A percentile compares a stretch with the other conserved stretches of the same genome.
These are phyloP conservation scores for Gambelia wislizenii DNA, from an alignment of 2,797 vertebrate genomes.

Conservation along the genomic window DNA sequence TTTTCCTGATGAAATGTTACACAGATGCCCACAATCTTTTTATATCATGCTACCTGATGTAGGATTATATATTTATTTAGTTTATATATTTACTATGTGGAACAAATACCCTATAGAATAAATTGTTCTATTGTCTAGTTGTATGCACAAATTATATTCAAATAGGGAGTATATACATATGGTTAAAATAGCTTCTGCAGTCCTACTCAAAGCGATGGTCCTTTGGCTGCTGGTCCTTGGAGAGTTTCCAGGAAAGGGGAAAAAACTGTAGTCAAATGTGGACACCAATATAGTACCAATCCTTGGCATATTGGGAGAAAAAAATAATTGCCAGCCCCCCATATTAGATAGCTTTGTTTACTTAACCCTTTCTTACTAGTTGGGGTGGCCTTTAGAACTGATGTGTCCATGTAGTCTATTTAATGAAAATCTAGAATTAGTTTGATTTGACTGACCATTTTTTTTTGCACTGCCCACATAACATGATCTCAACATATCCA, in stretches of 20 bases:
- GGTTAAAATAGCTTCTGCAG: not conserved
- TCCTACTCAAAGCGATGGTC: not conserved
- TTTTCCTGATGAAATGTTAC: constrained; percentile 1
- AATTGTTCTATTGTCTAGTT: not conserved
- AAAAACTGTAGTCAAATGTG: too few species aligned
- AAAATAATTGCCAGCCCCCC: too few species aligned
- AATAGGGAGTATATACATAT: not conserved
- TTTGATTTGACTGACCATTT: constrained; percentile 1
- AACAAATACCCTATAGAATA: not conserved
- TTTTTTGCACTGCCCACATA: constrained; percentile 22
- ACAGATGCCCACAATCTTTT: not conserved
- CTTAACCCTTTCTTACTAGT: too few species aligned
- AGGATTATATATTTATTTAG: not conserved
- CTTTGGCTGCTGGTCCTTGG: too few species aligned
- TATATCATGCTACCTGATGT: not conserved
- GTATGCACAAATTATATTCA: not conserved
- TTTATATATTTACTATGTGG: not conserved
- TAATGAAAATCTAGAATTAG: not conserved
- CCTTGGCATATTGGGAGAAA: too few species aligned
- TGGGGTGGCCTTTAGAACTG: not conserved
- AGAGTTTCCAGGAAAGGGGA: too few species aligned
- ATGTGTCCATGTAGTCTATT: not conserved
- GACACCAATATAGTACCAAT: too few species aligned
- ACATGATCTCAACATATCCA: constrained; percentile 2
- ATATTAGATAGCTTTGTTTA: too few species aligned